phyloP scores from a whole-genome alignment of 2,888 invertebrate species.

The Drosophila neoperkinsi region DNA sequence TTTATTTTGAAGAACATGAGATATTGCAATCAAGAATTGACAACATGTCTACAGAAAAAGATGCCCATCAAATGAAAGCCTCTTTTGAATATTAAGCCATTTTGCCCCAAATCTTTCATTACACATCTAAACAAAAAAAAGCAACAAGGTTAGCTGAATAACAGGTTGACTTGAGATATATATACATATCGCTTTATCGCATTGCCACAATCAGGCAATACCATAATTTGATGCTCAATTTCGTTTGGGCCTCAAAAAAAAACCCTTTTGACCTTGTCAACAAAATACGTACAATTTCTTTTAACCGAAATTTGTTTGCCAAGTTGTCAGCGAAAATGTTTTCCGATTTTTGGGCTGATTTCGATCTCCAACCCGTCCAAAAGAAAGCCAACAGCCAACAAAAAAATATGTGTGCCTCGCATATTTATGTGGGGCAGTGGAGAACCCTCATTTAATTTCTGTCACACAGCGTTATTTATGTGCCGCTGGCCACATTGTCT shows the following conservation, averaged over 20 bases:
- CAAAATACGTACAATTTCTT: constrained; percentile 29
- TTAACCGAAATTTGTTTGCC: constrained; percentile 71
- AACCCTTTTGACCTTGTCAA: constrained; percentile 66
- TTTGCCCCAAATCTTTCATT: not conserved
- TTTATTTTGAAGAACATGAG: not conserved
- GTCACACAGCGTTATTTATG: constrained; percentile 77
- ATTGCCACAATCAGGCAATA: constrained; percentile 45
- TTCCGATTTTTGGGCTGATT: constrained; percentile 50
- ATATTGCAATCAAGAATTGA: constrained; percentile 7
- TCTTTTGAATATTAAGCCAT: not conserved
- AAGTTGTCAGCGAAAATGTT: constrained; percentile 64
- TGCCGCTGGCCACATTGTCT: constrained; percentile 61
- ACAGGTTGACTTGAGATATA: not conserved
- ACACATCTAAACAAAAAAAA: not conserved
- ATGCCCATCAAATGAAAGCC: not conserved
- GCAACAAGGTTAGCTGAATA: not conserved
- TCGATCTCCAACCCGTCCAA: constrained; percentile 23
- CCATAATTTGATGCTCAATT: constrained; percentile 72
- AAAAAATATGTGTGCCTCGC: constrained; percentile 29
- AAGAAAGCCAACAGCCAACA: not conserved
- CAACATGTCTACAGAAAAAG: not conserved
- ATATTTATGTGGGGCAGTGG: constrained; percentile 55
- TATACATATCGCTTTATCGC: constrained; percentile 27
- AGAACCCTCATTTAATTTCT: constrained; percentile 78
- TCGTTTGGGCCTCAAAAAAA: constrained; percentile 16